phyloP scores from a whole-genome alignment of 2,888 invertebrate species.

The Papilio protenor region DNA sequence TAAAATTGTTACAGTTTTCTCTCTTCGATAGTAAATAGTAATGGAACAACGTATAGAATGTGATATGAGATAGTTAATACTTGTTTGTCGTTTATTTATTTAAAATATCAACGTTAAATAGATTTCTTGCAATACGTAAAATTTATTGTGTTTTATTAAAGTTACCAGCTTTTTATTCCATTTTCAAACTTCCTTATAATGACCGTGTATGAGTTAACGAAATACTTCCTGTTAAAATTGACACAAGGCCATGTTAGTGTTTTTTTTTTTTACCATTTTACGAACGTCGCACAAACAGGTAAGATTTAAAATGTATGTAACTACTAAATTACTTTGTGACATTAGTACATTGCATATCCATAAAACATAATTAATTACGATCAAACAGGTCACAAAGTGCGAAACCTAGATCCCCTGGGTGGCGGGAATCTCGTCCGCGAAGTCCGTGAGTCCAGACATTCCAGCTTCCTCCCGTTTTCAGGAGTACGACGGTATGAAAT shows the following conservation, averaged over 20 bases:
- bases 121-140: slow-evolving; percentile 47
- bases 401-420: slow-evolving; percentile 68
- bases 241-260: not conserved
- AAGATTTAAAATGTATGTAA: not conserved
- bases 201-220: not conserved
- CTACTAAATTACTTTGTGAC: not conserved
- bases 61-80: slow-evolving; percentile 56
- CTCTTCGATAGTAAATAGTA: slow-evolving; percentile 43
- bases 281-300: slow-evolving; percentile 12
- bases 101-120: slow-evolving; percentile 49
- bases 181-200: not conserved
- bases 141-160: slow-evolving; percentile 31
- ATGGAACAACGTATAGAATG: slow-evolving; percentile 60
- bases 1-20: slow-evolving; percentile 45
- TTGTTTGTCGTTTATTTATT: slow-evolving; percentile 47
- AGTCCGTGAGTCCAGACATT: slow-evolving; percentile 67
- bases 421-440: slow-evolving; percentile 74
- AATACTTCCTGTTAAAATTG: not conserved
- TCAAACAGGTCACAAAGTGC: slow-evolving; percentile 74
- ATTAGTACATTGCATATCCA: not conserved
- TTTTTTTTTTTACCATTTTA: not conserved
- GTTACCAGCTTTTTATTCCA: not conserved
- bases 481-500: slow-evolving; percentile 62
- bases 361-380: not conserved
- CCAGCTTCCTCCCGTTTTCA: slow-evolving; percentile 58